Conservation (phyloP, 2,888 invertebrate species). For the Drosophila planitibia region DNA sequence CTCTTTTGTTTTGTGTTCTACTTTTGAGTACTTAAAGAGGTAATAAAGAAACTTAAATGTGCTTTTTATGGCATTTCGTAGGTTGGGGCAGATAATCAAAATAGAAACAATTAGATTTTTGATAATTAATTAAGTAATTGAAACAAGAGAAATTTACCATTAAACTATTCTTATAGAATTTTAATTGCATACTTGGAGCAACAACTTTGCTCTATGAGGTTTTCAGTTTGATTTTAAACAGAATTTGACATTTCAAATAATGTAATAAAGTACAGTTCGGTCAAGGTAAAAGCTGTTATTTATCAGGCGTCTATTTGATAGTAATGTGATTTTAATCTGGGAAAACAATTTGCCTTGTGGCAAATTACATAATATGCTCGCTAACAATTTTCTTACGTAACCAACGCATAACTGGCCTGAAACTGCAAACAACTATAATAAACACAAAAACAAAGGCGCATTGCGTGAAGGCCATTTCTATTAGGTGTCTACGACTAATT, state of each 20-base stretch:
- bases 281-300: constrained; percentile 35
- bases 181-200: not conserved
- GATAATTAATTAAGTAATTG: not conserved
- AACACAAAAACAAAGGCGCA: constrained; percentile 8
- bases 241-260: not conserved
- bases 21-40: constrained; percentile 41
- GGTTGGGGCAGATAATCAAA: constrained; percentile 21
- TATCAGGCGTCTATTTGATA: constrained; percentile 22
- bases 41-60: constrained; percentile 44
- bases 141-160: constrained; percentile 1
- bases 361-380: constrained; percentile 29
- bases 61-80: constrained; percentile 29
- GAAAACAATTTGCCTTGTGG: constrained; percentile 32
- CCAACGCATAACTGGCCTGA: constrained; percentile 19
- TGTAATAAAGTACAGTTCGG: not conserved
- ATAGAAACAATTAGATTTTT: constrained; percentile 9
- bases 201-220: not conserved
- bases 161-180: not conserved
- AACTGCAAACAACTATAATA: constrained; percentile 4
- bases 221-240: not conserved
- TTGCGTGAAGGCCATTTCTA: constrained; percentile 70
- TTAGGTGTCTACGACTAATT: constrained; percentile 54
- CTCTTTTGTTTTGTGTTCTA: constrained; percentile 30
- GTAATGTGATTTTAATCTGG: constrained; percentile 44
- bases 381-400: constrained; percentile 41